phyloP scores from a whole-genome alignment of 1,140 invertebrate genomes.

The Leptopilina clavipes region DNA sequence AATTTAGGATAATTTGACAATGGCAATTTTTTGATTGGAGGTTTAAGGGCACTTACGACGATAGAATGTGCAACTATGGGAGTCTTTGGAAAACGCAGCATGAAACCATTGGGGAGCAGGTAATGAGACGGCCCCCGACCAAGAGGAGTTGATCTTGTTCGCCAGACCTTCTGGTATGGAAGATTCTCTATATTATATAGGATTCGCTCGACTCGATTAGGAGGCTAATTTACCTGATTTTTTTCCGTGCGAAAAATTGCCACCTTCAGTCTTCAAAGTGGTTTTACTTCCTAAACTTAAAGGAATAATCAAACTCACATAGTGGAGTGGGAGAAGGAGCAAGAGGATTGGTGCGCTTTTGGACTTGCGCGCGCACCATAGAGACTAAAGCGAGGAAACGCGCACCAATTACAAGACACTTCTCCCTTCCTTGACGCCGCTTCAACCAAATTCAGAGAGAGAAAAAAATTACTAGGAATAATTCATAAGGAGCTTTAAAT shows the following conservation, averaged over 20 bases:
- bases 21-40: too few species aligned
- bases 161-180: conserved; percentile 41
- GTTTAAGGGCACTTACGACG: too few species aligned
- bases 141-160: conserved; percentile 68
- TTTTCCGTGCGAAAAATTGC: conserved; percentile 49
- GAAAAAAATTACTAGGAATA: not conserved
- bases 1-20: too few species aligned
- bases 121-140: conserved; percentile 75
- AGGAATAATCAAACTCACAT: too few species aligned
- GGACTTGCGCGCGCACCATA: too few species aligned
- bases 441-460: not conserved
- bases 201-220: conserved; percentile 42
- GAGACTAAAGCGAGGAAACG: not conserved
- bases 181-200: conserved; percentile 50
- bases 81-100: conserved; percentile 66
- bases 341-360: not conserved
- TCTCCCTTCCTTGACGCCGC: too few species aligned
- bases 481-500: too few species aligned
- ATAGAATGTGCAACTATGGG: conserved; percentile 57
- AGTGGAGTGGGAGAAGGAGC: not conserved
- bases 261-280: too few species aligned
- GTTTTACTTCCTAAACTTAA: too few species aligned
- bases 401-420: too few species aligned
- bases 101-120: conserved; percentile 69
- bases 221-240: conserved; percentile 67